Evolutionary conservation across 2,888 invertebrate genomes (phyloP).

Genomic region (Liopterus haemorrhoidalis): DNA sequence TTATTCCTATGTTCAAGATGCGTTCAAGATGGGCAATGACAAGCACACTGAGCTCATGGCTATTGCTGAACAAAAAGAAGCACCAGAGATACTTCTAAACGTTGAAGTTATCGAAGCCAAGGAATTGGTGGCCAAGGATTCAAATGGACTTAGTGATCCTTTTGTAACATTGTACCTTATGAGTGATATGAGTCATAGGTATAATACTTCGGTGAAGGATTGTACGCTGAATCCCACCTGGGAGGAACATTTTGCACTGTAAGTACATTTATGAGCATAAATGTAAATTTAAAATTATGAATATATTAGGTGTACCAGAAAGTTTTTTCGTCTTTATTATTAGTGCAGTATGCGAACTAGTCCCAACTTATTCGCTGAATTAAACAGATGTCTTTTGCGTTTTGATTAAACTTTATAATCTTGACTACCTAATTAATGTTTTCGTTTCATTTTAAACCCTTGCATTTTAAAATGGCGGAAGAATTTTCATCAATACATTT

Average conservation of each 20-base stretch:
- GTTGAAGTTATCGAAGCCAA: constrained; percentile 83
- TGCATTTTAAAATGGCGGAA: too few relatives aligned
- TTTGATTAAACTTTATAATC: too few relatives aligned
- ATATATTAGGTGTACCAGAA: constrained; percentile 13
- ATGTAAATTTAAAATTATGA: neutral
- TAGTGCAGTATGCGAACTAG: too few relatives aligned
- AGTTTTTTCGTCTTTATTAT: neutral
- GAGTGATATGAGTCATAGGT: constrained; percentile 69
- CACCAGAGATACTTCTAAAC: constrained; percentile 76
- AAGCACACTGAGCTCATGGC: constrained; percentile 67
- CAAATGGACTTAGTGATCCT: constrained; percentile 93
- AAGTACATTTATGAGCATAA: constrained; percentile 46
- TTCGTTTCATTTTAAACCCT: too few relatives aligned
- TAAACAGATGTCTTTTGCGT: too few relatives aligned
- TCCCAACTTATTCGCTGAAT: too few relatives aligned
- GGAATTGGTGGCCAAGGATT: constrained; percentile 76
- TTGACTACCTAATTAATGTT: too few relatives aligned
- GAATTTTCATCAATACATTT: too few relatives aligned
- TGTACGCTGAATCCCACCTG: constrained; percentile 86
- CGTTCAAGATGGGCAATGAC: constrained; percentile 70
- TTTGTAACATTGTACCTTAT: constrained; percentile 88
- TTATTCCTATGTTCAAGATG: constrained; percentile 72
- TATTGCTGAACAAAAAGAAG: constrained; percentile 69
- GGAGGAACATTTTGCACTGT: constrained; percentile 98
- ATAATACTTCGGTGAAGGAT: constrained; percentile 87